Percentiles rank a stretch among this genome's conserved stretches.
These are phyloP conservation scores for Theretra japonica DNA, from an alignment of 2,888 invertebrate genomes.

Conservation along the genomic window DNA sequence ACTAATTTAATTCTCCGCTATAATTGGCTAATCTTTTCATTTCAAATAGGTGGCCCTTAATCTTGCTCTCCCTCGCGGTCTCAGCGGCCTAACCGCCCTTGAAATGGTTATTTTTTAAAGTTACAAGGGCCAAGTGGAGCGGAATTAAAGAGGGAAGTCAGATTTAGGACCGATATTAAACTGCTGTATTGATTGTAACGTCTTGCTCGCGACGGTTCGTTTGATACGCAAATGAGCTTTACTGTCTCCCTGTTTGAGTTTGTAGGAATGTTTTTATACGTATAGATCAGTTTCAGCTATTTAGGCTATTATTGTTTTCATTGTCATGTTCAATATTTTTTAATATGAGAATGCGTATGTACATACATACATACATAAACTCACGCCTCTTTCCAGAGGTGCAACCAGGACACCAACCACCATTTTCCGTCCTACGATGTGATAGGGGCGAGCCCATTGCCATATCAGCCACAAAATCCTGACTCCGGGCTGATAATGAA, in stretches of 20 bases:
- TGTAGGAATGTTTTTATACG: background rate
- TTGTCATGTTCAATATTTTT: too few relatives aligned
- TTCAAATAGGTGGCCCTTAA: slow-evolving; percentile 67
- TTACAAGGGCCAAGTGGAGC: slow-evolving; percentile 55
- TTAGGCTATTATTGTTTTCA: background rate
- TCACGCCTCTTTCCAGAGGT: too few relatives aligned
- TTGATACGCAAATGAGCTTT: slow-evolving; percentile 53
- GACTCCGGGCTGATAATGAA: too few relatives aligned
- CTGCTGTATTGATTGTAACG: slow-evolving; percentile 74
- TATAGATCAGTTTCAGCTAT: background rate
- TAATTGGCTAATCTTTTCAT: slow-evolving; percentile 76
- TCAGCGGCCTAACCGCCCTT: slow-evolving; percentile 74
- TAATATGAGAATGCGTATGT: too few relatives aligned
- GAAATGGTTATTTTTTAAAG: slow-evolving; percentile 77
- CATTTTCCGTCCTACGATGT: too few relatives aligned
- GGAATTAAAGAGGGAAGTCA: slow-evolving; percentile 62
- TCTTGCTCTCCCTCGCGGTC: slow-evolving; percentile 51
- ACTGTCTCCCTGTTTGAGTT: slow-evolving; percentile 12
- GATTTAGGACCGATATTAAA: slow-evolving; percentile 70
- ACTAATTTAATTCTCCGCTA: slow-evolving; percentile 57
- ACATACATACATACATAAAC: too few relatives aligned
- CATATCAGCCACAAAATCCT: too few relatives aligned
- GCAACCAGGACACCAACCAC: too few relatives aligned
- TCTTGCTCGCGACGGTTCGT: slow-evolving; percentile 46
- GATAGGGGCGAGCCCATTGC: too few relatives aligned